Evolutionary conservation across 2,113 vertebrate species (phyloP).

Genomic region (Oncorhynchus masou): DNA sequence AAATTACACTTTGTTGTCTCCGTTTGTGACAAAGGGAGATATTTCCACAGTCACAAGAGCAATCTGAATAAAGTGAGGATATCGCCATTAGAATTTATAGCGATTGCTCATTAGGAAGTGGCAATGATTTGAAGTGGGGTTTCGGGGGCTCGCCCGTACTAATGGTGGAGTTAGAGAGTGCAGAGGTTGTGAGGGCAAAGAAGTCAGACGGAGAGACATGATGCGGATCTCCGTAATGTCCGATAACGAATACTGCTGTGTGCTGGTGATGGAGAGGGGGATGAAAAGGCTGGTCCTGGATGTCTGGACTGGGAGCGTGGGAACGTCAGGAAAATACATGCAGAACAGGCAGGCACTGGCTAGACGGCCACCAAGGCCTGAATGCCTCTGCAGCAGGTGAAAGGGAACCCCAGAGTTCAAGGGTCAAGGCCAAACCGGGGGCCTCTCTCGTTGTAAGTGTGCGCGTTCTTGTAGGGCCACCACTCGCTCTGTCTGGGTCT

Average conservation of each 20-base stretch:
- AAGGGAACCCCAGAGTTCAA: slow-evolving; percentile 74
- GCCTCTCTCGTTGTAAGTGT: slow-evolving; percentile 5
- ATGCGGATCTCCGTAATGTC: slow-evolving; percentile 52
- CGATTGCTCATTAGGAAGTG: slow-evolving; percentile 3
- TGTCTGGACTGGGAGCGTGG: slow-evolving; percentile 61
- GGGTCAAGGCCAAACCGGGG: slow-evolving; percentile 80
- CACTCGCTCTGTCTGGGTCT: slow-evolving; percentile 56
- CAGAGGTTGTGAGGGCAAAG: slow-evolving; percentile 10
- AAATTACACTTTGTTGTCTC: too few species aligned
- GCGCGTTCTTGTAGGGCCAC: slow-evolving; percentile 15
- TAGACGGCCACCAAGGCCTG: slow-evolving; percentile 66
- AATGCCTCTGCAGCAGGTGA: slow-evolving; percentile 72
- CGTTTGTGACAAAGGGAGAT: background rate
- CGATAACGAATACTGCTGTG: slow-evolving; percentile 39
- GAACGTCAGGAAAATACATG: slow-evolving; percentile 65
- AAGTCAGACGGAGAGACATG: slow-evolving; percentile 53
- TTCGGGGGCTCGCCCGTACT: background rate
- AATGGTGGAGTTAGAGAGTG: slow-evolving; percentile 10
- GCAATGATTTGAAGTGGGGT: background rate
- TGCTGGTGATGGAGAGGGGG: slow-evolving; percentile 25
- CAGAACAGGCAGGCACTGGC: slow-evolving; percentile 60
- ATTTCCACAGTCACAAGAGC: background rate
- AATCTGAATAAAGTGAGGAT: background rate
- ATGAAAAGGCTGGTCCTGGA: slow-evolving; percentile 28
- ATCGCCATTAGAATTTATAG: background rate